phyloP scores from a whole-genome alignment of 2,113 vertebrate species.

The Saiga tatarica region DNA sequence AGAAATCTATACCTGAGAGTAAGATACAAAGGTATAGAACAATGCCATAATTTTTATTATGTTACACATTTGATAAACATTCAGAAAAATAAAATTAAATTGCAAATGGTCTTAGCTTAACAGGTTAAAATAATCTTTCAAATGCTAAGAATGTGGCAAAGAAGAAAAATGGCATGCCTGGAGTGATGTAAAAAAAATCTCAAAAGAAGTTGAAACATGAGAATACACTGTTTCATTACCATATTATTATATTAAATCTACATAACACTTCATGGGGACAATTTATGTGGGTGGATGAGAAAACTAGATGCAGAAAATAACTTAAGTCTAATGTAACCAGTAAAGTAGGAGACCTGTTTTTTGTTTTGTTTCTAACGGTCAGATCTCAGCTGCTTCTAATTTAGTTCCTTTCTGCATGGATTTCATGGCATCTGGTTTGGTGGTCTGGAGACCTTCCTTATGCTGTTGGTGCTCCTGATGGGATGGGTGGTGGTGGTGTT shows the following conservation, averaged over 20 bases:
- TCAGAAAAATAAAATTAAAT: conserved; percentile 41
- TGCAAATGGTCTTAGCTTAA: not conserved
- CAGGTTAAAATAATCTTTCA: conserved; percentile 26
- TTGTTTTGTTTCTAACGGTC: not conserved
- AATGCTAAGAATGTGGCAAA: not conserved
- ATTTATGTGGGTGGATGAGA: not conserved
- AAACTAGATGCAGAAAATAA: not conserved
- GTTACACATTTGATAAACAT: not conserved
- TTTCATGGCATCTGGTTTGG: not conserved
- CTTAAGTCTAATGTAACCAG: not conserved
- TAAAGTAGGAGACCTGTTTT: not conserved
- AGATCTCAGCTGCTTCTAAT: not conserved
- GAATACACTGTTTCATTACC: not conserved
- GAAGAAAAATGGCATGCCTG: not conserved
- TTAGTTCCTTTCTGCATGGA: not conserved
- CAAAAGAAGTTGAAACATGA: not conserved
- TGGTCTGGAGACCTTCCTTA: not conserved
- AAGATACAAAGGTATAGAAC: not conserved
- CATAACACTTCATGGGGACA: not conserved
- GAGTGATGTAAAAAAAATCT: not conserved
- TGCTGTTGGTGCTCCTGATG: not conserved
- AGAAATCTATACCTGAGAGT: not conserved
- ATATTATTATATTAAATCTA: not conserved
- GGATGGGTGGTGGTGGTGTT: not conserved
- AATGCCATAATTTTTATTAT: not conserved